Percentiles rank a stretch among this genome's conserved stretches.
Conservation (phyloP, 37 sponge, comb jelly and placozoan species). For the Diacarnus erythraeanus region DNA sequence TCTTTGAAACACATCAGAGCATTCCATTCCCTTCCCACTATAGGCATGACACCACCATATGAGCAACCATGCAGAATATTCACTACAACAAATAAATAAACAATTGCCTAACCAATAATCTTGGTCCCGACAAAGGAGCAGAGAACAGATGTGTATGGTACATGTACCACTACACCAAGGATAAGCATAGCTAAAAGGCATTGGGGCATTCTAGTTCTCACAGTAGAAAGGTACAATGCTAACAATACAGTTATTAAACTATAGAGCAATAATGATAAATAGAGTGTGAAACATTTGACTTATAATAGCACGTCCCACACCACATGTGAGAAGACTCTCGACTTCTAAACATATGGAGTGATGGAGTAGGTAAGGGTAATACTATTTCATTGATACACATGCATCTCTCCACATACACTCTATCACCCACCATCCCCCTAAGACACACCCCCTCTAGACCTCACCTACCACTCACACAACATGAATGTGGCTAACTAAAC, state of each 20-base stretch:
- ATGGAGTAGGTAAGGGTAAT: too few relatives aligned
- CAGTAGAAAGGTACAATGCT: not conserved
- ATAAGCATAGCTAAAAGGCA: too few relatives aligned
- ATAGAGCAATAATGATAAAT: not conserved
- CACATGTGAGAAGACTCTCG: too few relatives aligned
- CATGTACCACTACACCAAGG: too few relatives aligned
- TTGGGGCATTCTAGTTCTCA: too few relatives aligned
- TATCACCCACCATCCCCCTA: not conserved
- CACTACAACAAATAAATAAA: slow-evolving; percentile 9
- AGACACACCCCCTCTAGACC: not conserved
- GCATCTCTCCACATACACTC: not conserved
- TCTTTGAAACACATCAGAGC: slow-evolving; percentile 5
- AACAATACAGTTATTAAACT: not conserved
- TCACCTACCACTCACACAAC: not conserved
- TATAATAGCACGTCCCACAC: too few relatives aligned
- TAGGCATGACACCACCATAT: not conserved
- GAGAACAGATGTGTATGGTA: too few relatives aligned
- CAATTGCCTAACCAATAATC: not conserved
- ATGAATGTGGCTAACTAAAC: not conserved
- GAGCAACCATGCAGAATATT: not conserved
- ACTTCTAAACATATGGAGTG: too few relatives aligned
- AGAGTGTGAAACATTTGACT: not conserved
- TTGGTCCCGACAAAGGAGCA: too few relatives aligned
- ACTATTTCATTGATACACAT: not conserved
- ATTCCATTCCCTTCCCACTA: slow-evolving; percentile 4